Evolutionary conservation across 2,888 invertebrate genomes (phyloP), one percentile per base, ranked within the genome.

Genomic region (Eumerus sabulonum): DNA sequence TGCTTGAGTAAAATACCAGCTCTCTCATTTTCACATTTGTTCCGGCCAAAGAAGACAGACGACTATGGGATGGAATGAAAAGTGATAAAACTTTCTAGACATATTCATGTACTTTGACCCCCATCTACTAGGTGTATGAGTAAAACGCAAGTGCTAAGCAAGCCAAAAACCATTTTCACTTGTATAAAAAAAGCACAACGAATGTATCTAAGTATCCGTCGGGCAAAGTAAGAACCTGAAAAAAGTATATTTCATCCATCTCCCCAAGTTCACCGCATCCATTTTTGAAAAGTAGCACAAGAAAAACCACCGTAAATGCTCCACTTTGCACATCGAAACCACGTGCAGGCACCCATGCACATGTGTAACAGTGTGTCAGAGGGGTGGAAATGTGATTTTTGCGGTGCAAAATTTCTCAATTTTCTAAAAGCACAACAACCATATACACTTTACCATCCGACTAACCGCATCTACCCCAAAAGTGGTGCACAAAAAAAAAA

Each of bases 391-490:
- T 35, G 48, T 60, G 17, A 57, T 71, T 51, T 56, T 50, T 66
- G 51, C 60, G 60, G 71, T 62, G 66, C 13, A 38, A 72, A 53
- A 62, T 66, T 72, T 71, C 51, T 76, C 66, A 76, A 71, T 71
- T 76, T 71, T 72, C 66, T 76, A 71, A 76, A 72, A 76, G 76
- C 71, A 76, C 38, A 50, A 42, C 51, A n/a, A 54, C 60, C 48
- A 13, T 50, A 57, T 36, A 60, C 68, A 63, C 59, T 54, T 63
- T 59, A 47, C 14, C 12, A 14, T 19, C 36, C 63, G 9, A 70
- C 63, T 44, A 36, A 45, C 50, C 45, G 14, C 50, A 51, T 54
- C 27, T 18, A 35, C 38, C 47, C 40, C 44, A 60, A 27, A 27
- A 27, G 56, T 57, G 36, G 9, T 27, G 7, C 27, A 27, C 7